Evolutionary conservation across 2,888 invertebrate species (phyloP), one percentile per base, ranked within the genome.

Genomic region (Mimas tiliae): DNA sequence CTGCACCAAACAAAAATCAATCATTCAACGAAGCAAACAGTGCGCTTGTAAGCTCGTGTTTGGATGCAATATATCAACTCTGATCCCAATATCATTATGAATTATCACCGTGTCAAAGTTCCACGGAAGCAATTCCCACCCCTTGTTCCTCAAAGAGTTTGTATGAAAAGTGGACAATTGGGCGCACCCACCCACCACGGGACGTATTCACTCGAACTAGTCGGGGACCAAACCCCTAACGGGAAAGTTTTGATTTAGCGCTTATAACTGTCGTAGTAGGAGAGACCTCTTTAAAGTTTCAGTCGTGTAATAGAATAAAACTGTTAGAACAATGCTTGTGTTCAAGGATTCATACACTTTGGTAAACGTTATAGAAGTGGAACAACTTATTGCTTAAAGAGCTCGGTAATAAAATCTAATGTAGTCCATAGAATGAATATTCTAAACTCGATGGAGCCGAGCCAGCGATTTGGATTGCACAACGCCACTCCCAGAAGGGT

Each of bases 221-320:
- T 83, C 75, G 83, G 83, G 83, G 75, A 83, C 78, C 81, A 80
- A 81, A 81, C 82, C 83, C 80, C 81, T 83, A 85, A 85, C 84
- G 89, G 83, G 78, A 86, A 92, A 93, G 93, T 93, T 93, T 91
- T 93, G 93, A 93, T 92, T 93, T 93, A 93, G 88, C 88, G 88
- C 91, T 90, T 90, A 91, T 91, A 89, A 88, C 89, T 87, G 88
- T 88, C 88, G 82, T 86, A 85, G 85, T 83, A 83, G 85, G 81
- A 74, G 84, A 84, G 81, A 81, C 88, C 89, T 90, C 90, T 91
- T 91, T 88, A 90, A 91, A 91, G 85, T 92, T 91, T 87, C 83
- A 88, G 87, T 81, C 81, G 83, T 84, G 87, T 91, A 90, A 92
- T 91, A 89, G 93, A 93, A 92, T 93, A 91, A 92, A 93, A 91